Conservation (phyloP, 2,888 invertebrate species). For the Bimastos eiseni region DNA sequence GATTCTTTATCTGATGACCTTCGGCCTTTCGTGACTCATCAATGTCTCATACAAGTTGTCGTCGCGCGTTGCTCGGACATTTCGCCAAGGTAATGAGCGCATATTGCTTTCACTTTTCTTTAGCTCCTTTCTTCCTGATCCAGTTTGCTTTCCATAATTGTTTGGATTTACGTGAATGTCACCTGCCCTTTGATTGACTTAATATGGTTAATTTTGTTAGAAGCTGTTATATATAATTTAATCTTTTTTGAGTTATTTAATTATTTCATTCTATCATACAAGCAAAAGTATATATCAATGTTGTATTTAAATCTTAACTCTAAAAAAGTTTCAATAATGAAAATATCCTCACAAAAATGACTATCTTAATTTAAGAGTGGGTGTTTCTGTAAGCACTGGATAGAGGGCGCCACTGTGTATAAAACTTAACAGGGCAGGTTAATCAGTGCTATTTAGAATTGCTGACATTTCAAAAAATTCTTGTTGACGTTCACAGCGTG, state of each 20-base stretch:
- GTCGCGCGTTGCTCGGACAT: constrained; percentile 57
- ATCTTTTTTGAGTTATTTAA: too few relatives aligned
- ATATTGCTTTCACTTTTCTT: neutral
- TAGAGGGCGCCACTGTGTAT: too few relatives aligned
- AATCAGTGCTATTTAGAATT: too few relatives aligned
- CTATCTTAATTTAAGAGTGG: neutral
- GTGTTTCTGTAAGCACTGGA: too few relatives aligned
- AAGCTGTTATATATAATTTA: too few relatives aligned
- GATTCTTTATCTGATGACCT: constrained; percentile 3
- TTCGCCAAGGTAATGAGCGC: constrained; percentile 52
- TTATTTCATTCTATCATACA: too few relatives aligned
- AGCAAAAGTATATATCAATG: too few relatives aligned
- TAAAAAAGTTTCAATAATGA: neutral
- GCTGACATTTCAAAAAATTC: neutral
- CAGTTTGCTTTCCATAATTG: too few relatives aligned
- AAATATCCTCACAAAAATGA: neutral
- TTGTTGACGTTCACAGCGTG: constrained; percentile 58
- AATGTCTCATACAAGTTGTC: constrained; percentile 49
- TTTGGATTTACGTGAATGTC: neutral
- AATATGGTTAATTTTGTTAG: neutral
- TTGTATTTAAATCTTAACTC: too few relatives aligned
- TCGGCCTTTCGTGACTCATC: constrained; percentile 38
- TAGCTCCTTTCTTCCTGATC: too few relatives aligned
- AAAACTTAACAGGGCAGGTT: too few relatives aligned
- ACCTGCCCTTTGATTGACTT: neutral